Percentiles rank a stretch among this genome's conserved stretches.
These are phyloP conservation scores for Rana temporaria DNA, from an alignment of 2,113 vertebrate genomes.

Conservation along the genomic window DNA sequence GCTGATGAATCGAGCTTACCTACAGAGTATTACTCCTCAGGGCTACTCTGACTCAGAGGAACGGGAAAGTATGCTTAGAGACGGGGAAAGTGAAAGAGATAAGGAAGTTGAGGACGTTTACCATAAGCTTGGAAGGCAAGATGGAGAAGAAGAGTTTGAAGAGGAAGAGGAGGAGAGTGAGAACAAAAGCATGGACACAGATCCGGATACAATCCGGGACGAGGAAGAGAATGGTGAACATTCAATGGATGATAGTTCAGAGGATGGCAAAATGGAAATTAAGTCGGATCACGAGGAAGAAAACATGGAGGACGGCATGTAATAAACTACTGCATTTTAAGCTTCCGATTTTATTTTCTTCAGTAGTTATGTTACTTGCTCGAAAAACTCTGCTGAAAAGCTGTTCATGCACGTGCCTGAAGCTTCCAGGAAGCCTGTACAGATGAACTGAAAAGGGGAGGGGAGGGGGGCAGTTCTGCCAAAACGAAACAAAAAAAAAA, in stretches of 20 bases:
- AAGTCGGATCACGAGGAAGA: slow-evolving; percentile 99
- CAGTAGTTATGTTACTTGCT: slow-evolving; percentile 93
- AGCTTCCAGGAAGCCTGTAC: slow-evolving; percentile 95
- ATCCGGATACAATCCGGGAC: slow-evolving; percentile 95
- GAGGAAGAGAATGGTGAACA: slow-evolving; percentile 97
- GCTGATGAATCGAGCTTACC: slow-evolving; percentile 95
- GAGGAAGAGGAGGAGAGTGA: slow-evolving; percentile 96
- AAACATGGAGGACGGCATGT: slow-evolving; percentile 95
- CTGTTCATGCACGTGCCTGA: slow-evolving; percentile 98
- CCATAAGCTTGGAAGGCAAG: slow-evolving; percentile 87
- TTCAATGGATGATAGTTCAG: slow-evolving; percentile 98
- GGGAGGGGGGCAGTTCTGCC: slow-evolving; percentile 78
- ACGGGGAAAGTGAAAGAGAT: slow-evolving; percentile 87
- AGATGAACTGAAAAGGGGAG: slow-evolving; percentile 73
- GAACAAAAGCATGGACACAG: slow-evolving; percentile 98
- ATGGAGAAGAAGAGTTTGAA: slow-evolving; percentile 92
- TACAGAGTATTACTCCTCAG: slow-evolving; percentile 95
- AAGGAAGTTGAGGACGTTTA: slow-evolving; percentile 91
- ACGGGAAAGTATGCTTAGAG: slow-evolving; percentile 89
- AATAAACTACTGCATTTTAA: slow-evolving; percentile 88
- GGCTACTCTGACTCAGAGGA: slow-evolving; percentile 95
- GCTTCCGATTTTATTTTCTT: slow-evolving; percentile 85
- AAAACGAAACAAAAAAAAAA: slow-evolving; percentile 63
- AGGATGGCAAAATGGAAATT: slow-evolving; percentile 99
- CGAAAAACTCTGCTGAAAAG: slow-evolving; percentile 91